Conservation (phyloP, 2,888 invertebrate genomes). For the Dicycla oo region DNA sequence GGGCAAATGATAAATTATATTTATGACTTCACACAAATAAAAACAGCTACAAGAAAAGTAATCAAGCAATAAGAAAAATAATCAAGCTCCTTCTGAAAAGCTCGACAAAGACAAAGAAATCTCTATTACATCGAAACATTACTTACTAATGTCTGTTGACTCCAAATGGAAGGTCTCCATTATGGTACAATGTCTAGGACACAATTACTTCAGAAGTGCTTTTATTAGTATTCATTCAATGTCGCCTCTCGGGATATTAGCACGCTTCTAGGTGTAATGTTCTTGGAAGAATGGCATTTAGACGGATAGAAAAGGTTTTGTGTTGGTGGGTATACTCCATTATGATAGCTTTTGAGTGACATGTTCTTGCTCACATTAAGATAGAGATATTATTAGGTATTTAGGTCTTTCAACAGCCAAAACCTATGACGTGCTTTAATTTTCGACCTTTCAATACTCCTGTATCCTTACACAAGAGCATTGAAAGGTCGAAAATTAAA, state of each 20-base stretch:
- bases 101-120: slow-evolving; percentile 13
- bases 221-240: slow-evolving; percentile 56
- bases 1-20: neutral
- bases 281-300: slow-evolving; percentile 12
- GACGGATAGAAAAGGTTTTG: neutral
- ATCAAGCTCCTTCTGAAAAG: neutral
- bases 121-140: slow-evolving; percentile 23
- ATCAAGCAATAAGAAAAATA: too few species aligned
- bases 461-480: too few species aligned
- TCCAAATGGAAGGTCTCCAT: slow-evolving; percentile 39
- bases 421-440: too few species aligned
- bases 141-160: slow-evolving; percentile 23
- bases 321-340: neutral
- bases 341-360: too few species aligned
- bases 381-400: too few species aligned
- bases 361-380: too few species aligned
- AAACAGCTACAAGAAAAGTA: too few species aligned
- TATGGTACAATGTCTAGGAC: slow-evolving; percentile 31
- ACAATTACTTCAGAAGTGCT: slow-evolving; percentile 22
- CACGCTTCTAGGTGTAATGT: slow-evolving; percentile 26
- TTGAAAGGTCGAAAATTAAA: too few species aligned
- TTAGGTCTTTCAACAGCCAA: too few species aligned
- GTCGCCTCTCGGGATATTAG: slow-evolving; percentile 39
- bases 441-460: too few species aligned
- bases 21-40: neutral